Conservation (phyloP, 2,888 invertebrate species). For the Acrobasis consociella region DNA sequence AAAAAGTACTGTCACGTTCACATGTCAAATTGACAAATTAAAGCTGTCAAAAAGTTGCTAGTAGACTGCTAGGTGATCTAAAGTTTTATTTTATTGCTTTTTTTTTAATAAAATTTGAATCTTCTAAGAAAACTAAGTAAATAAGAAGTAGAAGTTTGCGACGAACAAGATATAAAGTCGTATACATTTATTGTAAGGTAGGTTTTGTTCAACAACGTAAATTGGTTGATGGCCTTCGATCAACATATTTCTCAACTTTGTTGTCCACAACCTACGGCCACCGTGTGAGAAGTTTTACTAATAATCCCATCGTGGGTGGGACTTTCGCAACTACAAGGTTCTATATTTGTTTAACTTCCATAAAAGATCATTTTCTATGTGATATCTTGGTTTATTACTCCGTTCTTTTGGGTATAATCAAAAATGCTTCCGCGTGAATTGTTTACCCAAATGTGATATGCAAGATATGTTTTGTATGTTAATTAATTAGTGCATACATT, state of each 20-base stretch:
- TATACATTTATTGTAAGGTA: slow-evolving; percentile 2
- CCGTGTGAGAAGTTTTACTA: slow-evolving; percentile 52
- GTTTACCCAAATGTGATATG: neutral
- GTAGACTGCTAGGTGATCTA: neutral
- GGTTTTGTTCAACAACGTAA: slow-evolving; percentile 37
- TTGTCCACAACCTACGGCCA: slow-evolving; percentile 56
- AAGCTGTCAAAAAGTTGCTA: neutral
- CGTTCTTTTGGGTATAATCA: neutral
- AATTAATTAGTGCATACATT: slow-evolving; percentile 9
- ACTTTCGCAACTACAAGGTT: slow-evolving; percentile 61
- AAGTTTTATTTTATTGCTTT: slow-evolving; percentile 25
- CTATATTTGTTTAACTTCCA: slow-evolving; percentile 34
- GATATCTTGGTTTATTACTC: neutral
- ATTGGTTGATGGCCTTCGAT: slow-evolving; percentile 71
- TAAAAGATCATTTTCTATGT: slow-evolving; percentile 22
- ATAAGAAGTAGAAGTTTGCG: neutral
- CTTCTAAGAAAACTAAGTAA: neutral
- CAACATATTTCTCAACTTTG: slow-evolving; percentile 72
- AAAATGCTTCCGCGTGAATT: slow-evolving; percentile 10
- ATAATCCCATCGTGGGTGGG: slow-evolving; percentile 61
- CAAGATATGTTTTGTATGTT: neutral
- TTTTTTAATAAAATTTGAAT: neutral
- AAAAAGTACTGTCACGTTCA: no score
- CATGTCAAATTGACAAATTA: no score
- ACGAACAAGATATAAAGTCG: neutral